phyloP scores from a whole-genome alignment of 1,140 invertebrate species.

The Mya arenaria region DNA sequence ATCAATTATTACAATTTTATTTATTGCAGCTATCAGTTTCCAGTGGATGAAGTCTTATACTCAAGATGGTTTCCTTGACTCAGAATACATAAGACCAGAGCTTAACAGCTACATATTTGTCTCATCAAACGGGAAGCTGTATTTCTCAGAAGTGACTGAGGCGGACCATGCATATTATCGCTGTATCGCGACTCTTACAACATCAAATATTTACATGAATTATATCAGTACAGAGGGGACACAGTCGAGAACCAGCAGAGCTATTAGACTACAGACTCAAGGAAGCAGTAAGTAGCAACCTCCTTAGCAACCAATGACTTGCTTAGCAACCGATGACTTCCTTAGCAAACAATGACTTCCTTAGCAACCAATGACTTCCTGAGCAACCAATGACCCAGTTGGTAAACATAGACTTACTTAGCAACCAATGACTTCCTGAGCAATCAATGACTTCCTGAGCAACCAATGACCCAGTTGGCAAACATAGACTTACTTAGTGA shows the following conservation, averaged over 20 bases:
- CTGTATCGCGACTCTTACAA: constrained; percentile 68
- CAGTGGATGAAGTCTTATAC: constrained; percentile 68
- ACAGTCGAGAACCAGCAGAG: constrained; percentile 65
- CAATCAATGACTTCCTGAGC: too few species aligned
- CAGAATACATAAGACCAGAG: constrained; percentile 66
- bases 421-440: too few species aligned
- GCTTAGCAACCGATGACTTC: background rate
- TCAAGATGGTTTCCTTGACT: constrained; percentile 29
- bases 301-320: background rate
- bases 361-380: too few species aligned
- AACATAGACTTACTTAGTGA: too few species aligned
- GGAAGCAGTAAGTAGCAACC: constrained; percentile 47
- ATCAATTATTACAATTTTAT: too few species aligned
- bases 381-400: too few species aligned
- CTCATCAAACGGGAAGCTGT: constrained; percentile 70
- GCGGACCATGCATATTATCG: constrained; percentile 62
- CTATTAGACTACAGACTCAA: constrained; percentile 56
- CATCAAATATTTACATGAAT: constrained; percentile 43
- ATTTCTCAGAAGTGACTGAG: constrained; percentile 68
- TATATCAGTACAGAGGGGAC: constrained; percentile 65
- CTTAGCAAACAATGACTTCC: background rate
- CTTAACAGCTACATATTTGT: constrained; percentile 68
- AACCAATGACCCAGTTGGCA: too few species aligned
- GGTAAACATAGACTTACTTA: too few species aligned
- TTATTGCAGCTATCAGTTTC: constrained; percentile 63